Evolutionary conservation across 2,113 vertebrate genomes (phyloP), one percentile per base, ranked within the genome.

Genomic region (Phainopepla nitens): DNA sequence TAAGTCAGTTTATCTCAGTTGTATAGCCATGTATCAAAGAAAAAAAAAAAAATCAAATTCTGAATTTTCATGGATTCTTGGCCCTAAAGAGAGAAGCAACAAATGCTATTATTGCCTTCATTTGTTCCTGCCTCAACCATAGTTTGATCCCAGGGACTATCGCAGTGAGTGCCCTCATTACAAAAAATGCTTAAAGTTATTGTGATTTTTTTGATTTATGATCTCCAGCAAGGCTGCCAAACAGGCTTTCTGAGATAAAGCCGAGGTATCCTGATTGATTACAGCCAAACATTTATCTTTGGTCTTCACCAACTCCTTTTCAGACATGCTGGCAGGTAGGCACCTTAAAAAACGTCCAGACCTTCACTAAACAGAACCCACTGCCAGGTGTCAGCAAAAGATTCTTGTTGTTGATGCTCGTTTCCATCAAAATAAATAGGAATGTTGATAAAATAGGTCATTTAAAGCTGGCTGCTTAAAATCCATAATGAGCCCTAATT

Each of bases 191-290:
- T 82, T 49, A 49, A 82, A 82, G 82, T 64, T 54, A 56, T 39
- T 91, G 64, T 45, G 41, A 85, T 42, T 80, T 73, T 89, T 94
- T 92, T 90, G 78, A 82, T 94, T 96, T 97, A 76, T 69, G 86
- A 66, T 82, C 57, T 69, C 58, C 69, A 71, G 11, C 68, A 71
- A 91, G 94, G 82, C 79, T 90, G 76, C 83, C 75, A 44, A 56
- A 86, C 83, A 85, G 58, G 61, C 75, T 93, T 87, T 87, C 45
- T 2, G 15, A 68, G 66, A 42, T 77, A 51, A 75, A 87, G 28
- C 51, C 1, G 4, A 66, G 50, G 62, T 65, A 36, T 76, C 54
- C 54, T 68, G 58, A 66, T 16, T 90, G 47, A 54, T 85, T 84
- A 49, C 49, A 62, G 36, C 3, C 17, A 21, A 79, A 70, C 20